Evolutionary conservation across 2,888 invertebrate genomes (phyloP).

Genomic region (Cactoblastis cactorum): DNA sequence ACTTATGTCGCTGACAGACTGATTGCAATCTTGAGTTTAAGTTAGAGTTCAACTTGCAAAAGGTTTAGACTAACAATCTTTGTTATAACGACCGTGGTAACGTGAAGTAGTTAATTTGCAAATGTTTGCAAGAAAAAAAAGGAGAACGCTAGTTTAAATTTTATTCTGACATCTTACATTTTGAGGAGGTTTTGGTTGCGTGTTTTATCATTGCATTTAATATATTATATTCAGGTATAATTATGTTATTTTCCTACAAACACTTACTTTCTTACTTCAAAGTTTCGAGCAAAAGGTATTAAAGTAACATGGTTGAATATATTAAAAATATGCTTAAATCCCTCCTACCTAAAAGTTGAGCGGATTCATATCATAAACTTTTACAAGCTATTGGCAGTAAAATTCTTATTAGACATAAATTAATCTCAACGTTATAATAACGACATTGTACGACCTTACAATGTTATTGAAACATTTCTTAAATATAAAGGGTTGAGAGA

Average conservation of each 20-base stretch:
- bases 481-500: background rate
- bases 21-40: background rate
- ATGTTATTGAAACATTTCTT: constrained; percentile 30
- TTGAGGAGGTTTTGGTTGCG: too few relatives aligned
- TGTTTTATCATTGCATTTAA: too few relatives aligned
- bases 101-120: too few relatives aligned
- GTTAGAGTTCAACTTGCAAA: background rate
- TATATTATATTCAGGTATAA: too few relatives aligned
- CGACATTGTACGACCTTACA: constrained; percentile 37
- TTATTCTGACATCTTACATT: too few relatives aligned
- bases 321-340: constrained; percentile 20
- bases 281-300: too few relatives aligned
- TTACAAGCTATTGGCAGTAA: constrained; percentile 45
- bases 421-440: constrained; percentile 38
- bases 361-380: constrained; percentile 43
- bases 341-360: constrained; percentile 21
- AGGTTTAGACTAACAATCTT: background rate
- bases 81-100: too few relatives aligned
- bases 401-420: constrained; percentile 58
- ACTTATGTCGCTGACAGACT: background rate
- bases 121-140: too few relatives aligned
- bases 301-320: background rate
- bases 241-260: too few relatives aligned
- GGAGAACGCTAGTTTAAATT: too few relatives aligned
- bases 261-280: too few relatives aligned